A percentile compares a stretch with the other conserved stretches of the same genome.
These are phyloP conservation scores for Camelus bactrianus DNA, from an alignment of 2,113 vertebrate genomes.

Conservation along the genomic window DNA sequence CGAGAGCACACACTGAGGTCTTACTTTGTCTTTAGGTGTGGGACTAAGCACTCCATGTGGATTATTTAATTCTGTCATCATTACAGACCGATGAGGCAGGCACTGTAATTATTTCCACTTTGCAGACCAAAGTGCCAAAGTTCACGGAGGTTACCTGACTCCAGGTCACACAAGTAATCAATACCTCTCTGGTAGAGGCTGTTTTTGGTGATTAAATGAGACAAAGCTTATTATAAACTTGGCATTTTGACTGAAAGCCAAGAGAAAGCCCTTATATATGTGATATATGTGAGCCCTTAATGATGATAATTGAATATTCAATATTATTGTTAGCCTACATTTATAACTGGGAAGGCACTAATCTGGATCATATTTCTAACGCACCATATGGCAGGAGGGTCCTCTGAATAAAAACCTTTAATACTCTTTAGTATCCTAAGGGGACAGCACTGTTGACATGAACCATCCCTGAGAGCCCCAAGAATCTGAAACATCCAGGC, in stretches of 20 bases:
- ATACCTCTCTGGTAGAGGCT: neutral
- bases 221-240: neutral
- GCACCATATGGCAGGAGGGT: neutral
- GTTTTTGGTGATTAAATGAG: neutral
- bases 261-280: neutral
- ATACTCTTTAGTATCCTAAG: neutral
- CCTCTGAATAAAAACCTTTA: neutral
- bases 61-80: neutral
- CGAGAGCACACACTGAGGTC: neutral
- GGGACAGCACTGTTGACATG: slow-evolving; percentile 62
- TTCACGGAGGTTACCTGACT: neutral
- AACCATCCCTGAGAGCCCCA: slow-evolving; percentile 39
- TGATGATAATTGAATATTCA: neutral
- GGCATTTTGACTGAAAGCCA: neutral
- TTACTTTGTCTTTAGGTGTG: fast-evolving
- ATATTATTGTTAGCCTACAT: neutral
- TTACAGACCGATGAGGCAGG: neutral
- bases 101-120: neutral
- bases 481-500: slow-evolving; percentile 71
- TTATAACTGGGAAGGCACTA: neutral
- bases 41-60: neutral
- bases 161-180: neutral
- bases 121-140: neutral
- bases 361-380: neutral
- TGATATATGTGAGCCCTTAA: neutral